Evolutionary conservation across 1,140 invertebrate genomes (phyloP).

Genomic region (Trissolcus basalis): DNA sequence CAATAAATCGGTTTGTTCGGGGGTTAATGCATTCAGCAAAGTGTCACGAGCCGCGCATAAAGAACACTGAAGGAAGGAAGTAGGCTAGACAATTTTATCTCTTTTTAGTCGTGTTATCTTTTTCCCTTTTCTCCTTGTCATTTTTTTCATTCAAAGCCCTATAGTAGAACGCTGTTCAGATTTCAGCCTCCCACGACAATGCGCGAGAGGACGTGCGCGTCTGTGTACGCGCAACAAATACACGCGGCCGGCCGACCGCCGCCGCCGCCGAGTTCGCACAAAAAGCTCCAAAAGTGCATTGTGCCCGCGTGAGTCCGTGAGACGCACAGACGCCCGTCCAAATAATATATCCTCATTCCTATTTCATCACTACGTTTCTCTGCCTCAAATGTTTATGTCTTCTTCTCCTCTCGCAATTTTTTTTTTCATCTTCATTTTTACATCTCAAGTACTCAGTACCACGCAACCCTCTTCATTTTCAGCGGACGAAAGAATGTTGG

Average conservation of each 20-base stretch:
- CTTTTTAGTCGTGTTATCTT: slow-evolving; percentile 53
- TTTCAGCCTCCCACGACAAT: slow-evolving; percentile 72
- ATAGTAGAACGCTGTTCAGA: slow-evolving; percentile 64
- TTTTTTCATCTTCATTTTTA: too few relatives aligned
- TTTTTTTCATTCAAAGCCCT: slow-evolving; percentile 53
- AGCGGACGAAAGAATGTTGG: too few relatives aligned
- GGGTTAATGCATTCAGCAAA: slow-evolving; percentile 49
- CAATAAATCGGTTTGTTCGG: slow-evolving; percentile 42
- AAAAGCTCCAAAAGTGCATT: slow-evolving; percentile 65
- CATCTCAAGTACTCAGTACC: too few relatives aligned
- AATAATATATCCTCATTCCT: slow-evolving; percentile 61
- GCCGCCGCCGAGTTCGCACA: slow-evolving; percentile 37
- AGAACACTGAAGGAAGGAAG: slow-evolving; percentile 60
- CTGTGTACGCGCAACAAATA: slow-evolving; percentile 42
- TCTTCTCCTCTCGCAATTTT: too few relatives aligned
- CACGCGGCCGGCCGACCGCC: slow-evolving; percentile 19
- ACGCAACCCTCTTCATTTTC: too few relatives aligned
- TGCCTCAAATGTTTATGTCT: too few relatives aligned
- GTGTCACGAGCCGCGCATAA: slow-evolving; percentile 56
- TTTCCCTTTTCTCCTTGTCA: slow-evolving; percentile 48
- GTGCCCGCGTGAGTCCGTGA: slow-evolving; percentile 59
- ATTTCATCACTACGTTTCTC: slow-evolving; percentile 29
- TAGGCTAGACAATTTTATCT: slow-evolving; percentile 63
- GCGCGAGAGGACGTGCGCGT: slow-evolving; percentile 58
- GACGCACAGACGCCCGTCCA: slow-evolving; percentile 57